phyloP scores from a whole-genome alignment of 2,113 vertebrate species.

The Potamarius usumacintae region DNA sequence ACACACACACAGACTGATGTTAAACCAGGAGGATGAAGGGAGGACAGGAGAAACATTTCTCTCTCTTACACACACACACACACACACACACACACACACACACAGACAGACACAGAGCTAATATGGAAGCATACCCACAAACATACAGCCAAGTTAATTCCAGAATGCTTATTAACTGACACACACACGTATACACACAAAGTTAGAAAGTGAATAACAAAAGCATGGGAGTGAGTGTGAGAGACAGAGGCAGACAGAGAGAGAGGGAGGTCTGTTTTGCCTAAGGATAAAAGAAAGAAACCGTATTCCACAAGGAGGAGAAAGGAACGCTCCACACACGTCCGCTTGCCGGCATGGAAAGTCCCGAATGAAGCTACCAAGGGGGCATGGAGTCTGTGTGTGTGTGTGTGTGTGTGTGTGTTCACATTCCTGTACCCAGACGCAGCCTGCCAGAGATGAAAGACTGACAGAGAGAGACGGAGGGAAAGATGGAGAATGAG shows the following conservation, averaged over 20 bases:
- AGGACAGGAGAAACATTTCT: neutral
- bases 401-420: conserved; percentile 23
- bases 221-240: neutral
- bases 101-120: too few species aligned
- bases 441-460: conserved; percentile 41
- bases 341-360: conserved; percentile 38
- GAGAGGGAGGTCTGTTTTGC: neutral
- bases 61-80: neutral
- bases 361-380: conserved; percentile 47
- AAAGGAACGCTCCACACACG: conserved; percentile 21
- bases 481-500: neutral
- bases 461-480: conserved; percentile 8
- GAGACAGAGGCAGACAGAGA: neutral
- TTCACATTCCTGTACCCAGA: conserved; percentile 43
- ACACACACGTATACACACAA: neutral
- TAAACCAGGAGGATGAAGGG: neutral
- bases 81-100: neutral
- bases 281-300: conserved; percentile 7
- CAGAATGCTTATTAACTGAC: neutral
- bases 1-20: neutral
- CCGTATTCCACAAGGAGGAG: conserved; percentile 23
- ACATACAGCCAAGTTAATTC: neutral
- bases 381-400: conserved; percentile 3
- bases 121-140: neutral
- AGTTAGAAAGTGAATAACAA: neutral